These are phyloP conservation scores for Drosophila athabasca DNA, from an alignment of 1,140 invertebrate genomes.

Conservation along the genomic window DNA sequence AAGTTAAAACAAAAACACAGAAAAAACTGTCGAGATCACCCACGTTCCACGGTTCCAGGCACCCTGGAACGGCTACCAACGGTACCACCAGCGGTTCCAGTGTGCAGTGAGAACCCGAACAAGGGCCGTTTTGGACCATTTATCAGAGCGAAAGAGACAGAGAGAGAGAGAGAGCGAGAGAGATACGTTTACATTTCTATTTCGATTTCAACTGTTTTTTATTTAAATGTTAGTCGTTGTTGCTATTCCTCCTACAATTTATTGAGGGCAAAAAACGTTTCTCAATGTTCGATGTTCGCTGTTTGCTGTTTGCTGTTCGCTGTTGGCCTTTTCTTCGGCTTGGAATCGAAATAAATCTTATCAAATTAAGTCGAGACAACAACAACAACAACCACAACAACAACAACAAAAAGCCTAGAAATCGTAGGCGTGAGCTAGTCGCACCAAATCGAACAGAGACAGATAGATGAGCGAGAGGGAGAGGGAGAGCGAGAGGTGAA, in stretches of 20 bases:
- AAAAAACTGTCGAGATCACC: conserved; percentile 43
- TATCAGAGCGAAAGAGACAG: conserved; percentile 37
- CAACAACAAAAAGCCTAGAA: conserved; percentile 24
- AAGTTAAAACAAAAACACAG: conserved; percentile 37
- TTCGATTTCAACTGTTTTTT: conserved; percentile 63
- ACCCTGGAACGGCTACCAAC: no score
- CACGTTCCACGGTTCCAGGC: conserved; percentile 1
- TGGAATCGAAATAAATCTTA: conserved; percentile 67
- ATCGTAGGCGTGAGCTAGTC: conserved; percentile 67
- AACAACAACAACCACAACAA: conserved; percentile 20
- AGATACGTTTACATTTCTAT: conserved; percentile 48
- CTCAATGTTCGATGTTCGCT: conserved; percentile 59
- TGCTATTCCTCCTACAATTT: conserved; percentile 39
- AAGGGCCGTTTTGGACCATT: conserved; percentile 49
- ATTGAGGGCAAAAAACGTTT: conserved; percentile 64
- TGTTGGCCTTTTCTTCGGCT: conserved; percentile 58
- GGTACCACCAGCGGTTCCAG: background rate
- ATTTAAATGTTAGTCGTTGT: conserved; percentile 59
- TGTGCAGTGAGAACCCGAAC: conserved; percentile 44
- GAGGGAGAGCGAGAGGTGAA: background rate
- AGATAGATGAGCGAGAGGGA: conserved; percentile 8
- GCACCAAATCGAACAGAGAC: conserved; percentile 39
- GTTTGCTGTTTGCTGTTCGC: conserved; percentile 29
- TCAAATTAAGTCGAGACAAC: conserved; percentile 70
- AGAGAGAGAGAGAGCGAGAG: no score